Conservation (phyloP, 2,888 invertebrate genomes). For the Abrostola triplasia region DNA sequence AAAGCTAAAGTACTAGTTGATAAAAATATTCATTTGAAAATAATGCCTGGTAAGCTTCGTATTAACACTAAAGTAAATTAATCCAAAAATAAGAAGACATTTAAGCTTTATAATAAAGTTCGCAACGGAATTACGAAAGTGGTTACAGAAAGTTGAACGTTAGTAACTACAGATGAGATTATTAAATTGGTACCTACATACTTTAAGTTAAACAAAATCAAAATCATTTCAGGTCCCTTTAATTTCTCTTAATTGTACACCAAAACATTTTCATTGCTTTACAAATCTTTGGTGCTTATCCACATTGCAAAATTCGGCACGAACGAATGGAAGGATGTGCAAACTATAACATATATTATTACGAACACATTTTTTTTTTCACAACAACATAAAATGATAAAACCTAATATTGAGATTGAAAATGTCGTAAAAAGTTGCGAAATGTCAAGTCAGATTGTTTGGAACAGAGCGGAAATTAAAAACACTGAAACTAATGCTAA, state of each 20-base stretch:
- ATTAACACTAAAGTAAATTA: conserved; percentile 79
- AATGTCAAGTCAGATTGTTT: conserved; percentile 77
- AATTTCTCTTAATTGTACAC: conserved; percentile 87
- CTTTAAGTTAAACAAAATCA: conserved; percentile 82
- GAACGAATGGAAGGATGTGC: conserved; percentile 78
- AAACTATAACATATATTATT: conserved; percentile 75
- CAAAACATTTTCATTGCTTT: conserved; percentile 83
- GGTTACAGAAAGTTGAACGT: conserved; percentile 73
- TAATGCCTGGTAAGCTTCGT: conserved; percentile 69
- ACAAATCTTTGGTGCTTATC: conserved; percentile 88
- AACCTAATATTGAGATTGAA: conserved; percentile 86
- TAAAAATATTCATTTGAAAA: conserved; percentile 66
- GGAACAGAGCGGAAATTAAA: conserved; percentile 64
- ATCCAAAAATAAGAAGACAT: conserved; percentile 80
- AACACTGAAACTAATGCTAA: conserved; percentile 28
- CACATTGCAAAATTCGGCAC: conserved; percentile 84
- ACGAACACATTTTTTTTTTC: conserved; percentile 85
- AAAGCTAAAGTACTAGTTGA: conserved; percentile 63
- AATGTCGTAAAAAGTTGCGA: conserved; percentile 86
- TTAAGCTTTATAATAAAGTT: conserved; percentile 69
- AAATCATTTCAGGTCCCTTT: conserved; percentile 88
- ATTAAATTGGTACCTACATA: conserved; percentile 86
- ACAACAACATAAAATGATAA: conserved; percentile 78
- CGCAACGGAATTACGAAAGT: conserved; percentile 76
- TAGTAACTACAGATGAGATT: conserved; percentile 85